Base-by-base conservation (phyloP, 2,888 invertebrate genomes). In the Cactoblastis cactorum region DNA sequence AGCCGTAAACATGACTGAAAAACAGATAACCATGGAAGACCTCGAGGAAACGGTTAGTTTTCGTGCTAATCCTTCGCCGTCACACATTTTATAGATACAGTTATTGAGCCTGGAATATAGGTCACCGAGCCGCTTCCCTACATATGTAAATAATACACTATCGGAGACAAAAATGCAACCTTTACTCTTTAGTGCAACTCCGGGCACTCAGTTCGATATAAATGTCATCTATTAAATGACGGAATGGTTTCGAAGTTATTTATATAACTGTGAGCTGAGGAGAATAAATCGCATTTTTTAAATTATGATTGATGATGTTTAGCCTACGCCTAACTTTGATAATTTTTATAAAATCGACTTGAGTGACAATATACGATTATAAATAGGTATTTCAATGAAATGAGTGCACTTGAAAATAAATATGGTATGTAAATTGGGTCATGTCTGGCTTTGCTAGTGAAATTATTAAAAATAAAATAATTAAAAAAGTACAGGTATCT, bases 21-120 rank as follows among this genome's bases (percentile, higher is more conserved):
- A 85, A 65, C 78, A 86, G 43, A 72, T 85, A 3, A 80, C 85
- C 4, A 76, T 86, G 64, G 86, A 87, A 56, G 85, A 88, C 47
- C 65, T 88, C 15, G 87, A 87, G 53, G 87, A 86, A 65, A 78
- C 85, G 58, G 88, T 88, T 62, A 78, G 83, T 74, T 53, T 22
- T 19, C 2, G 12, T 8, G 15, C n/a, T 17, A 17, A 2, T 33
- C 6, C 9, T 12, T 49, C 4, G 5, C 18, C 0, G 22, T 22
- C 39, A n/a, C 12, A 34, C n/a, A 14, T 37, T 37, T 14, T 22
- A 24, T 24, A 11, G 14, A 3, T 47, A 49, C 43, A 37, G 49
- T 18, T 32, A 19, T 41, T 46, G 55, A 55, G 49, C 51, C 45
- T 15, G 9, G 50, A 62, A 81, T 64, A 50, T 83, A 74, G 83